These are phyloP conservation scores for Mimas tiliae DNA, from an alignment of 2,888 invertebrate species.

Conservation along the genomic window DNA sequence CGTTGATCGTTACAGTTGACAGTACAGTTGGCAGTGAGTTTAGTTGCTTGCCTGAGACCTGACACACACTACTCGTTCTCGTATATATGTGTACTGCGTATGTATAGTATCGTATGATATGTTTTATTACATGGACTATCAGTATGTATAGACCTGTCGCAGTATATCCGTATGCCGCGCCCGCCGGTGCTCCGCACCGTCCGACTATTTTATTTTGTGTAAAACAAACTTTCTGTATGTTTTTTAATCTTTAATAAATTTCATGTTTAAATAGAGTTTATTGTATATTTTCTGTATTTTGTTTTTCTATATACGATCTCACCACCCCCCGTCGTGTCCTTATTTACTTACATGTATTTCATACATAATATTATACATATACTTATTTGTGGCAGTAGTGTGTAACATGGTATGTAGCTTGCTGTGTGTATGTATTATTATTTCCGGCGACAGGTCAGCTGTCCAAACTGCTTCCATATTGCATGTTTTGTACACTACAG, in stretches of 20 bases:
- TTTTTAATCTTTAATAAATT: constrained; percentile 84
- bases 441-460: constrained; percentile 70
- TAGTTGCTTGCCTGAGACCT: constrained; percentile 79
- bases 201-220: constrained; percentile 84
- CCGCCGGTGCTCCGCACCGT: constrained; percentile 65
- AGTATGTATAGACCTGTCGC: constrained; percentile 66
- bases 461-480: constrained; percentile 73
- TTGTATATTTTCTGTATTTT: constrained; percentile 82
- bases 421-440: constrained; percentile 60
- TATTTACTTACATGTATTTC: constrained; percentile 74
- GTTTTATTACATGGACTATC: constrained; percentile 82
- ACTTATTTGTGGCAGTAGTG: constrained; percentile 79
- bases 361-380: constrained; percentile 64
- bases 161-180: constrained; percentile 51
- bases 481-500: constrained; percentile 70
- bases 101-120: constrained; percentile 78
- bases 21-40: constrained; percentile 72
- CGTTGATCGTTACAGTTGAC: constrained; percentile 4
- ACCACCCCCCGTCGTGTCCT: constrained; percentile 69
- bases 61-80: constrained; percentile 47
- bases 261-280: constrained; percentile 84
- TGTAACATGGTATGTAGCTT: constrained; percentile 21
- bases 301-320: constrained; percentile 70
- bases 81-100: constrained; percentile 78
- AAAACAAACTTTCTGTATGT: constrained; percentile 82